Evolutionary conservation across 2,797 vertebrate genomes (phyloP).

Genomic region (Phalloptychus januarius): DNA sequence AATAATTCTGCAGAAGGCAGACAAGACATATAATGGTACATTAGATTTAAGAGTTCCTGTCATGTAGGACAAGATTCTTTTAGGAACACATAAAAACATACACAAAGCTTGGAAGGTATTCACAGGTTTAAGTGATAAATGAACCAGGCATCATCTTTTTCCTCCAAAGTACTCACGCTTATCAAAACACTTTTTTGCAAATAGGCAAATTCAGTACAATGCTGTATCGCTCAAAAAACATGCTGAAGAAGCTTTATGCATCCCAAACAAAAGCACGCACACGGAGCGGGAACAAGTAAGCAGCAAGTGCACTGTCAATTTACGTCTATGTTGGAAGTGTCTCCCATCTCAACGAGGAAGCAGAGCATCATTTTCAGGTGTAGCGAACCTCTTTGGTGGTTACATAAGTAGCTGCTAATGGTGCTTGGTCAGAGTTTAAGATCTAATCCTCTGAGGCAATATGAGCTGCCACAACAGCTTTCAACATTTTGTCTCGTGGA

Average conservation of each 20-base stretch:
- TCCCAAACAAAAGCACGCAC: constrained; percentile 56
- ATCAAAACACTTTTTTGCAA: constrained; percentile 68
- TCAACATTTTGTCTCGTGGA: constrained; percentile 42
- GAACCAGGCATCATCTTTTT: constrained; percentile 43
- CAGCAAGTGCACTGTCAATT: constrained; percentile 53
- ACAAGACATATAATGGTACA: neutral
- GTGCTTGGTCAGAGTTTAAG: constrained; percentile 61
- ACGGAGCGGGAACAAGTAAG: constrained; percentile 44
- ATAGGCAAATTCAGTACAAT: constrained; percentile 64
- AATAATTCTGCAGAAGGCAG: neutral
- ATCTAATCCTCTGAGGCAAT: constrained; percentile 65
- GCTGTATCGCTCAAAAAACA: constrained; percentile 60
- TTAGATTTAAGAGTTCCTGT: neutral
- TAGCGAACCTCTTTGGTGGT: constrained; percentile 61
- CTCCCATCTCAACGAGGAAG: constrained; percentile 42
- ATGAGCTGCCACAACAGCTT: constrained; percentile 63
- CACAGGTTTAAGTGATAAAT: constrained; percentile 42
- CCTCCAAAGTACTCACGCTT: constrained; percentile 59
- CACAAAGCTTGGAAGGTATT: constrained; percentile 31
- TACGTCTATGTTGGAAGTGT: constrained; percentile 47
- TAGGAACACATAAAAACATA: neutral
- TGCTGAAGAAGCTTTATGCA: constrained; percentile 67
- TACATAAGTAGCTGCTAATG: constrained; percentile 67
- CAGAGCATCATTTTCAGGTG: constrained; percentile 54
- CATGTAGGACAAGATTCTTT: neutral